Base-by-base conservation (phyloP, 2,888 invertebrate genomes). In the Periphyllus acericola region DNA sequence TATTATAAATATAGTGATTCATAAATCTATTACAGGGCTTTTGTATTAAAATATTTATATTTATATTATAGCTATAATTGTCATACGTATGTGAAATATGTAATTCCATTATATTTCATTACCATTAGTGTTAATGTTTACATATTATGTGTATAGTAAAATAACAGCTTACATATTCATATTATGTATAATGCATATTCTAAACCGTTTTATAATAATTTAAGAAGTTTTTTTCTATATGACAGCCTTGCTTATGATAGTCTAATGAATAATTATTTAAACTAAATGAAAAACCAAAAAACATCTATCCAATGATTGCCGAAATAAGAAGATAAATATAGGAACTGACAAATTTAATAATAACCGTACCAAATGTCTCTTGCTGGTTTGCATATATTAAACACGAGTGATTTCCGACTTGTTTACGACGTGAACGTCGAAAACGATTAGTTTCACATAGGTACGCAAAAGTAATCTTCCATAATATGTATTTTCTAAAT, bases 391-490 rank as follows among this genome's bases (percentile, higher is more conserved):
- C 34, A 72, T 71, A 25, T n/a, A n/a, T n/a, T n/a, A n/a, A 21
- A 4, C 55, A 68, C 11, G 14, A 1, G 46, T 29, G n/a, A 83
- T 46, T n/a, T 74, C 36, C 55, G n/a, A 34, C 55, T 74, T 17
- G n/a, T 83, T 83, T 60, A 36, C 21, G 19, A 83, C 72, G 34
- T 0, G 55, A 74, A 52, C 8, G 17, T 3, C 14, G 52, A 52
- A 46, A 82, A 52, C 29, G 71, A 71, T 68, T 71, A 82, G 68
- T 81, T 81, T 71, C 46, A 32, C 32, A 32, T 52, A n/a, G n/a
- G n/a, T n/a, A 19, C 68, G n/a, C 66, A 81, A 72, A 68, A 40
- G 9, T 81, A 68, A 82, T 82, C 25, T 32, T 8, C 21, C 36
- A 36, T 36, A 34, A 19, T 46, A 68, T 68, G 29, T 72, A 52